Evolutionary conservation across 2,113 vertebrate genomes (phyloP).

Genomic region (Rhinolophus sinicus): DNA sequence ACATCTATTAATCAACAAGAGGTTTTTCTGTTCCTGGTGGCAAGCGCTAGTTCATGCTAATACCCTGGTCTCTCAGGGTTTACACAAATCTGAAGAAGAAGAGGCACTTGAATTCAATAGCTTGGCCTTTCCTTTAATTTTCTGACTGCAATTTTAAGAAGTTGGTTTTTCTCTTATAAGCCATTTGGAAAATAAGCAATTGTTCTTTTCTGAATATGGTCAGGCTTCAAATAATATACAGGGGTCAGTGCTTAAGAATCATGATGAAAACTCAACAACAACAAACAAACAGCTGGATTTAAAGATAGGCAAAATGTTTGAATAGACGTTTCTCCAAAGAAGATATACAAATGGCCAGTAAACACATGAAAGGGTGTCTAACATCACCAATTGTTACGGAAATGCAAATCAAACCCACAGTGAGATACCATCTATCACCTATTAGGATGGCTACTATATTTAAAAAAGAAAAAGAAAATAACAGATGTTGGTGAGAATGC

Average conservation of each 20-base stretch:
- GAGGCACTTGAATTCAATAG: background rate
- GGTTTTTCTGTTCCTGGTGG: background rate
- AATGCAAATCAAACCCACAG: background rate
- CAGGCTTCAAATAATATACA: background rate
- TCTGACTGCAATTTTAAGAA: background rate
- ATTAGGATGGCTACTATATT: background rate
- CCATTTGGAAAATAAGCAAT: background rate
- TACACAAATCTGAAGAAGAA: background rate
- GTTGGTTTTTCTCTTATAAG: background rate
- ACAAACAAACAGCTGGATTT: background rate
- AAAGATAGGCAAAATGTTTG: background rate
- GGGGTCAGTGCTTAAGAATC: background rate
- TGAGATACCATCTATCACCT: background rate
- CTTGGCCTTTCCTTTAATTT: background rate
- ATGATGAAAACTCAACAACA: background rate
- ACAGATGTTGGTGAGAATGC: background rate
- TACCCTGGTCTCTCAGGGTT: background rate
- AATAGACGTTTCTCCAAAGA: background rate
- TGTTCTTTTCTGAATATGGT: background rate
- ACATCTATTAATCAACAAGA: background rate
- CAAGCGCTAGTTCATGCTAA: background rate
- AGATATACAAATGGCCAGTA: background rate
- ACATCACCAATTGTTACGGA: background rate
- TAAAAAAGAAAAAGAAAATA: background rate
- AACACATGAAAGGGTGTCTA: too few relatives aligned